phyloP scores from a whole-genome alignment of 2,888 invertebrate genomes.

The Bugula neritina region DNA sequence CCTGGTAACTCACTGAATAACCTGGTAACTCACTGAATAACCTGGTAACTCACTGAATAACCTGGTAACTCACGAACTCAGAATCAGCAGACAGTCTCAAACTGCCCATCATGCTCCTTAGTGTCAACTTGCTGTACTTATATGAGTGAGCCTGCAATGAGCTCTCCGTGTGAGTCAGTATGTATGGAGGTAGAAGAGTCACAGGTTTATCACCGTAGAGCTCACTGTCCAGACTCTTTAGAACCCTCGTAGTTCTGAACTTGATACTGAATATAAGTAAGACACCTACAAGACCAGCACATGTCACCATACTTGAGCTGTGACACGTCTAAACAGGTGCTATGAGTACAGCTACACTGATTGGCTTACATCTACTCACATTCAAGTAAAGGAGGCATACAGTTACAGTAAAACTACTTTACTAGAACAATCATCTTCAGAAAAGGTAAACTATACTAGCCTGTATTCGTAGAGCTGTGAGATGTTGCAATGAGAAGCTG shows the following conservation, averaged over 20 bases:
- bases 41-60: no score
- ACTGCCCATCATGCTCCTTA: neutral
- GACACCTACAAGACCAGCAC: neutral
- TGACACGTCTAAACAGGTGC: no score
- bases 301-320: no score
- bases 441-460: no score
- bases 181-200: neutral
- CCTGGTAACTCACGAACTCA: neutral
- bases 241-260: neutral
- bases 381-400: no score
- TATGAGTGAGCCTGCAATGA: constrained; percentile 1
- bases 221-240: constrained; percentile 10
- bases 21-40: no score
- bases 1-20: no score
- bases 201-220: neutral
- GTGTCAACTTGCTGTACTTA: neutral
- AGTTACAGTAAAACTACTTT: no score
- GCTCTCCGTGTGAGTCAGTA: neutral
- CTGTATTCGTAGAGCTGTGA: no score
- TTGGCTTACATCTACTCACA: no score
- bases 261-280: neutral
- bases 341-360: no score
- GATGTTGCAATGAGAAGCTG: constrained; percentile 8
- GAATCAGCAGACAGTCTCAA: neutral
- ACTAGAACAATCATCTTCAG: no score